Conservation (phyloP, 2,113 vertebrate species). For the Chloropsis hardwickii region DNA sequence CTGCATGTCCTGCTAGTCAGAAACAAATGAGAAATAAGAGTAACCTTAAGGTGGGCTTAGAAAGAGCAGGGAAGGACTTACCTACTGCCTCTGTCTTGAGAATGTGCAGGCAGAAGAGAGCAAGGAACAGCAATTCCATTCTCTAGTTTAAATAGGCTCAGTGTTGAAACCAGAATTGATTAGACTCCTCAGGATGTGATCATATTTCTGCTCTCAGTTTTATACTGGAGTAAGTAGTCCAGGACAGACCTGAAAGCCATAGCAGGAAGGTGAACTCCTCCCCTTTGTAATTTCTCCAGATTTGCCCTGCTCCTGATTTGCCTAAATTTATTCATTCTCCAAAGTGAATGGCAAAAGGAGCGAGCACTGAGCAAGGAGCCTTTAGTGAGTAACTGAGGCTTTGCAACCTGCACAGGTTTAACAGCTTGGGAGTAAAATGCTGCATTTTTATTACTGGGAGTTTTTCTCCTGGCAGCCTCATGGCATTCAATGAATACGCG, state of each 20-base stretch:
- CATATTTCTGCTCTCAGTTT: constrained; percentile 59
- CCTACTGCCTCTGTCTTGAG: constrained; percentile 43
- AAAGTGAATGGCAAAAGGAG: neutral
- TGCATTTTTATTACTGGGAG: neutral
- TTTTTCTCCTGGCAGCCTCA: neutral
- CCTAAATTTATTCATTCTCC: neutral
- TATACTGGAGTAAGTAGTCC: constrained; percentile 56
- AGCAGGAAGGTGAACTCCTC: constrained; percentile 65
- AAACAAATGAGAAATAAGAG: neutral
- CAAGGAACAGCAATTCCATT: constrained; percentile 49
- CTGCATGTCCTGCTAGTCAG: neutral
- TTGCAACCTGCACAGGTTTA: neutral
- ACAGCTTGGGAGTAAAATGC: neutral
- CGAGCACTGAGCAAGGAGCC: neutral
- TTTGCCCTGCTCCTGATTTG: constrained; percentile 36
- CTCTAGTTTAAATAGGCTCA: constrained; percentile 28
- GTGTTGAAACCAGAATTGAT: constrained; percentile 37
- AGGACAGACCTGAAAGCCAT: constrained; percentile 57
- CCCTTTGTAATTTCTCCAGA: constrained; percentile 61
- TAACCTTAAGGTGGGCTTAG: neutral
- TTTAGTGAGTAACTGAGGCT: neutral
- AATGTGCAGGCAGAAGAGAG: constrained; percentile 20
- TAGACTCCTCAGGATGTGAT: constrained; percentile 10
- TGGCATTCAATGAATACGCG: accelerated
- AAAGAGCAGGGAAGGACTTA: constrained; percentile 47